These are phyloP conservation scores for Trisateles emortualis DNA, from an alignment of 2,888 invertebrate species.

Conservation along the genomic window DNA sequence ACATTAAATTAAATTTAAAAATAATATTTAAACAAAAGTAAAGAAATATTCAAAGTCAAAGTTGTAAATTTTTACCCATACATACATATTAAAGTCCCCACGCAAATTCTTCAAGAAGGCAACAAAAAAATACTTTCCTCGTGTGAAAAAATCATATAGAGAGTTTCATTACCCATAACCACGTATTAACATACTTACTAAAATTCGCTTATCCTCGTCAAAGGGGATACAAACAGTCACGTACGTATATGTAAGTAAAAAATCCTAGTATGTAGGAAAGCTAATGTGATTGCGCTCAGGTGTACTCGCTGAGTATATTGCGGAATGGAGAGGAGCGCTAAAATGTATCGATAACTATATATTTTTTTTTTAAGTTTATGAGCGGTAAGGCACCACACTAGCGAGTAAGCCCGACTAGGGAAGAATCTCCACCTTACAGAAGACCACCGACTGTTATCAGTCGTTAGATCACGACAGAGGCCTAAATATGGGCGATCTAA, in stretches of 20 bases:
- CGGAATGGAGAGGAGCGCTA: constrained; percentile 57
- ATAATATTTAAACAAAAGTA: too few species aligned
- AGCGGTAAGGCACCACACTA: too few species aligned
- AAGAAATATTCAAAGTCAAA: too few species aligned
- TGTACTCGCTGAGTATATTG: constrained; percentile 76
- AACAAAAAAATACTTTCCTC: neutral
- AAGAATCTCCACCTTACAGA: too few species aligned
- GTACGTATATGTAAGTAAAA: constrained; percentile 35
- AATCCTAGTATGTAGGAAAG: constrained; percentile 48
- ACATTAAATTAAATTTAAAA: too few species aligned
- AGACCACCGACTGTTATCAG: too few species aligned
- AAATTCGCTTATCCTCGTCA: constrained; percentile 12
- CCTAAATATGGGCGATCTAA: too few species aligned
- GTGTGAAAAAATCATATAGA: constrained; percentile 6
- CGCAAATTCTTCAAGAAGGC: neutral
- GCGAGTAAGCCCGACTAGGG: too few species aligned
- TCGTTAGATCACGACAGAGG: too few species aligned
- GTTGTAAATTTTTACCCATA: too few species aligned
- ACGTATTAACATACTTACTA: neutral
- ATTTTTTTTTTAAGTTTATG: too few species aligned
- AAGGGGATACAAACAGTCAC: neutral
- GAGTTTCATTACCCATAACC: neutral
- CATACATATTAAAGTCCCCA: too few species aligned
- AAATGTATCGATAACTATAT: constrained; percentile 62
- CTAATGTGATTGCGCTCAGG: constrained; percentile 81